Evolutionary conservation across 2,113 vertebrate genomes (phyloP), one percentile per base, ranked within the genome.

Genomic region (Psilopogon haemacephalus): DNA sequence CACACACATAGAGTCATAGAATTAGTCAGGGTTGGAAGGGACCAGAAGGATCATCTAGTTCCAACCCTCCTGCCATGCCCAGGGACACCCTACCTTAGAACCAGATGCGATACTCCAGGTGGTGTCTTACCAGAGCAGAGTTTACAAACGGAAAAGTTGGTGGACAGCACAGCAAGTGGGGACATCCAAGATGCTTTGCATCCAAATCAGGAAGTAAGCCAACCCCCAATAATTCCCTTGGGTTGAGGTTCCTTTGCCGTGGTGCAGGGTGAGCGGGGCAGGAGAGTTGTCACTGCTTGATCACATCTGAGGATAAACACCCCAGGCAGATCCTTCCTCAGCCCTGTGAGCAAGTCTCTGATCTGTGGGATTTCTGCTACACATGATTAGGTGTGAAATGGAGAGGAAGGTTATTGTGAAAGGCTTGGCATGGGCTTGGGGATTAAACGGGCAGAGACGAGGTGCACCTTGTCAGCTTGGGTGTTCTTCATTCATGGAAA

Each of bases 341-440:
- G 91, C 81, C 92, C 90, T 40, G 12, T 2, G 92, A 95, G 92
- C 91, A 93, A 93, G 96, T 74, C 86, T 94, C 46, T 85, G 88
- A 93, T 94, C 94, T 94, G 94, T 87, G 88, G 90, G 95, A 97
- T 97, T 97, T 97, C 93, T 80, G 78, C 95, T 96, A 90, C 78
- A 85, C 89, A 33, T 92, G 95, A 98, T 97, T 96, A 96, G 95
- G 93, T 94, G 86, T 80, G 97, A 96, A 98, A 97, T 13, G 33
- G 95, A 93, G 95, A 92, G 96, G 96, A 96, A 96, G 96, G 97
- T 97, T 96, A 98, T 96, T 96, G 96, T 76, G 35, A 93, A 69
- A 59, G 2, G 15, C 84, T 92, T 96, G 92, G 87, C 94, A 63
- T 44, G 86, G 92, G 35, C 19, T 88, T 20, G 80, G 96, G 90